A percentile compares a stretch with the other conserved stretches of the same genome.
Conservation (phyloP, 1,140 invertebrate species). For the Diorhabda carinulata region DNA sequence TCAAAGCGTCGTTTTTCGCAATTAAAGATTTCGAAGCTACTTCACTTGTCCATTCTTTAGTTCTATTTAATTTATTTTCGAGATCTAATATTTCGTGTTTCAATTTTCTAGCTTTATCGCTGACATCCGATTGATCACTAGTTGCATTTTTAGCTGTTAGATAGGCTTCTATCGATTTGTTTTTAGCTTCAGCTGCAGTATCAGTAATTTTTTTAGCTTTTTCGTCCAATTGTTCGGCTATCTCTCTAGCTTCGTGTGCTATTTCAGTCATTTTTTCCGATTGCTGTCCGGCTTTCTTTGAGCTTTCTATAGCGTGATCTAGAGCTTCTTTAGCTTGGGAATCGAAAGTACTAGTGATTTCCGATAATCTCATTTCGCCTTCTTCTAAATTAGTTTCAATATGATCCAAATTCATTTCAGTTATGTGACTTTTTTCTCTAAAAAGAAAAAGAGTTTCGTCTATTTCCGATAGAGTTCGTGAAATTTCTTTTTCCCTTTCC, state of each 20-base stretch:
- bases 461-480: conserved; percentile 36
- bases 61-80: conserved; percentile 64
- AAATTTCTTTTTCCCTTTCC: conserved; percentile 56
- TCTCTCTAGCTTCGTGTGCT: conserved; percentile 74
- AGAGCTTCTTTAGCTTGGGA: conserved; percentile 76
- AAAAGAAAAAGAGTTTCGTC: conserved; percentile 39
- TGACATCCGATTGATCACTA: conserved; percentile 43
- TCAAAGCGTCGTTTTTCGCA: conserved; percentile 76
- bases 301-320: conserved; percentile 73
- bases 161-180: conserved; percentile 77
- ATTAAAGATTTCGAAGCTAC: conserved; percentile 66
- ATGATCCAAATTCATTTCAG: conserved; percentile 34
- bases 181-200: conserved; percentile 74
- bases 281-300: conserved; percentile 83
- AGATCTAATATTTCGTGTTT: conserved; percentile 56
- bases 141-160: conserved; percentile 72
- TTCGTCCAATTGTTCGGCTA: conserved; percentile 73
- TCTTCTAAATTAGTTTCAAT: conserved; percentile 33
- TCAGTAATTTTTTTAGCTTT: conserved; percentile 75
- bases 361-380: conserved; percentile 48
- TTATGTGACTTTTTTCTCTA: conserved; percentile 29
- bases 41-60: conserved; percentile 65
- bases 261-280: conserved; percentile 88
- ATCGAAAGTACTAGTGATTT: conserved; percentile 70
- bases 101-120: conserved; percentile 61